A percentile compares a stretch with the other conserved stretches of the same genome.
Evolutionary conservation across 2,113 vertebrate genomes (phyloP).

Genomic region (Chloroceryle aenea): DNA sequence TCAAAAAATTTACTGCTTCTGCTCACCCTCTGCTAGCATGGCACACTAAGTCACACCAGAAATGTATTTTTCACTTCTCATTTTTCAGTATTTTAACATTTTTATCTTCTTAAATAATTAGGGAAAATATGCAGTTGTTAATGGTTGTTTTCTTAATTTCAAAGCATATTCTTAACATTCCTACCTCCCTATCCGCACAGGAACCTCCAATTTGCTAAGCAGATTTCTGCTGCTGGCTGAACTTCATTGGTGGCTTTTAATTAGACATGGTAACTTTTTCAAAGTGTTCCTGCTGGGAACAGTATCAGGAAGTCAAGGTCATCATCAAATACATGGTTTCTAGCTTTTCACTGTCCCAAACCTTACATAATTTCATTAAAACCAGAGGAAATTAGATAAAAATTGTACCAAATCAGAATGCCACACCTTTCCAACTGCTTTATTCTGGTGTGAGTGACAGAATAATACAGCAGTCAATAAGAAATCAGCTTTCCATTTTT

Average conservation of each 20-base stretch:
- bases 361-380: conserved; percentile 17
- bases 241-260: background rate
- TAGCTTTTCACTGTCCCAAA: background rate
- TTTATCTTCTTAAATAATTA: background rate
- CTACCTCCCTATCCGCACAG: accelerated
- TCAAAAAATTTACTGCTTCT: background rate
- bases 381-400: background rate
- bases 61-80: background rate
- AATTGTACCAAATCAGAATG: background rate
- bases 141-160: background rate
- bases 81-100: background rate
- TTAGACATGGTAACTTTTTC: background rate
- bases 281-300: background rate
- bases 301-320: background rate
- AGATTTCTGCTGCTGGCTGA: background rate
- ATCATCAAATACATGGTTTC: background rate
- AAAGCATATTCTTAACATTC: background rate
- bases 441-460: background rate
- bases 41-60: background rate
- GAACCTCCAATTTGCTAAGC: background rate
- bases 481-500: conserved; percentile 32
- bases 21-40: background rate
- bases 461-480: background rate
- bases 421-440: conserved; percentile 7
- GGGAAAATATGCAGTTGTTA: background rate